Percentiles rank a stretch among this genome's conserved stretches.
These are phyloP conservation scores for Cylindroiulus punctatus DNA, from an alignment of 2,888 invertebrate species.

Conservation along the genomic window DNA sequence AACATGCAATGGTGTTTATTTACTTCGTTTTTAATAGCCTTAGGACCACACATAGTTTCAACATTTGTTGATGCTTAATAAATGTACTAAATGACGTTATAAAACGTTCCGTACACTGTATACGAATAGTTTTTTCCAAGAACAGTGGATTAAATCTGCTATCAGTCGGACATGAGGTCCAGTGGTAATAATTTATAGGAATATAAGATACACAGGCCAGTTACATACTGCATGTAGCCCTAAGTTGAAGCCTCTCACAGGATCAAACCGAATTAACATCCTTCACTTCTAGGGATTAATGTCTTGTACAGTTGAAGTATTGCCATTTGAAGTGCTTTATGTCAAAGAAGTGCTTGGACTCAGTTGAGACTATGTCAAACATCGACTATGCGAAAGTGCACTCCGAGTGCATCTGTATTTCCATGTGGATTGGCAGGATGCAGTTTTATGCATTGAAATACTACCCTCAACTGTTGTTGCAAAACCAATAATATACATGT, in stretches of 20 bases:
- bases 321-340: neutral
- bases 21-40: no score
- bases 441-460: neutral
- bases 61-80: no score
- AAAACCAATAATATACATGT: neutral
- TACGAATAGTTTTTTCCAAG: neutral
- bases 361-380: neutral
- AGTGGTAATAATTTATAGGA: neutral
- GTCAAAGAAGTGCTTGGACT: neutral
- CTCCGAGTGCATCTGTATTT: neutral
- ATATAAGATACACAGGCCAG: neutral
- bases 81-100: no score
- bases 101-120: neutral
- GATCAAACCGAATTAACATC: conserved; percentile 37
- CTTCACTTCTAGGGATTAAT: neutral
- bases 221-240: neutral
- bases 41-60: no score
- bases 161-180: neutral
- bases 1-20: no score
- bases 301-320: neutral
- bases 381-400: neutral
- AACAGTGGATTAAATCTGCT: no score
- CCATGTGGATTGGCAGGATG: neutral
- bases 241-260: neutral
- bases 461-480: neutral